A percentile compares a stretch with the other conserved stretches of the same genome.
phyloP scores from a whole-genome alignment of 2,113 vertebrate genomes.

The Collichthys lucidus region DNA sequence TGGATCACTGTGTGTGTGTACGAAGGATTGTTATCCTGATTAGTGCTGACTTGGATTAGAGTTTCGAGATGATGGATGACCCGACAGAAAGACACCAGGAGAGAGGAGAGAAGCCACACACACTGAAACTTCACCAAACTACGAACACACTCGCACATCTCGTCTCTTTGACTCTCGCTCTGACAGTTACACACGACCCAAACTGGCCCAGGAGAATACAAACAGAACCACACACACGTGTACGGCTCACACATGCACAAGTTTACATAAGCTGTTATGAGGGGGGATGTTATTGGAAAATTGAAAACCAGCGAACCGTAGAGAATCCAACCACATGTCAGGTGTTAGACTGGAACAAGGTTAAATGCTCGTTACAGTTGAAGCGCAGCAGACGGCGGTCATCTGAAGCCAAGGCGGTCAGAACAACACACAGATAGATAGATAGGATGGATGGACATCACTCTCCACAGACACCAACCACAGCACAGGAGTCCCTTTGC shows the following conservation, averaged over 20 bases:
- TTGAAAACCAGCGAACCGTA: conserved; percentile 42
- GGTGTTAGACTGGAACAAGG: conserved; percentile 60
- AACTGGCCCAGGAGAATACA: conserved; percentile 34
- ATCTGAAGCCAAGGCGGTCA: conserved; percentile 58
- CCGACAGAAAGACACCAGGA: conserved; percentile 35
- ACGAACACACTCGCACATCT: conserved; percentile 23
- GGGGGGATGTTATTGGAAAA: conserved; percentile 66
- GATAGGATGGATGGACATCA: conserved; percentile 22
- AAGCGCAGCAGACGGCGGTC: conserved; percentile 64
- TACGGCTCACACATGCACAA: conserved; percentile 55
- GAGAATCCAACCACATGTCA: conserved; percentile 48
- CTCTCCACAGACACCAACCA: conserved; percentile 45
- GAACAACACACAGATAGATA: conserved; percentile 51
- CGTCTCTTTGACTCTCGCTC: not conserved
- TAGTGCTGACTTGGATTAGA: conserved; percentile 4
- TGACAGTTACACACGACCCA: not conserved
- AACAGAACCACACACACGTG: conserved; percentile 15
- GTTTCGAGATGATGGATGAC: conserved; percentile 25
- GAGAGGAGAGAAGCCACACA: conserved; percentile 22
- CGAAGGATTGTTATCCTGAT: conserved; percentile 2
- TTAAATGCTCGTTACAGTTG: conserved; percentile 53
- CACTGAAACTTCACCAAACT: conserved; percentile 32
- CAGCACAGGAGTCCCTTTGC: conserved; percentile 41
- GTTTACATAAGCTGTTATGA: conserved; percentile 50
- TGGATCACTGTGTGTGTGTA: not conserved